A percentile compares a stretch with the other conserved stretches of the same genome.
Evolutionary conservation across 37 sponge, comb jelly and placozoan genomes (phyloP).

Genomic region (Mnemiopsis leidyi): DNA sequence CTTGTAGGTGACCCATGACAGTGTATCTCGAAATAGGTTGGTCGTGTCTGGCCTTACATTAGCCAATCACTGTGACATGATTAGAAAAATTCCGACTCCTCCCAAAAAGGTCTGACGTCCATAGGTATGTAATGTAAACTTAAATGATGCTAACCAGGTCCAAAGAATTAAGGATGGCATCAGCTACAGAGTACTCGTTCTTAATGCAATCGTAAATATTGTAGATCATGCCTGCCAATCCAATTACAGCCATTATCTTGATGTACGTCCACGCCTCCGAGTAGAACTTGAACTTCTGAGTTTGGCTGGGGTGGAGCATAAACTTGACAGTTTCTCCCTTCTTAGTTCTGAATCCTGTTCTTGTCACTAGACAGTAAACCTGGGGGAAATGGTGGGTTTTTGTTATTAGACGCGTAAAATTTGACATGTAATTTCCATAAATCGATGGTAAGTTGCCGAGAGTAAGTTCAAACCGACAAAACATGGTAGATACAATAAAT

Average conservation of each 20-base stretch:
- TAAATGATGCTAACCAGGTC: background rate
- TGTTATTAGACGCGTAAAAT: background rate
- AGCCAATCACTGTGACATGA: too few relatives aligned
- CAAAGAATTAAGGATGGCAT: background rate
- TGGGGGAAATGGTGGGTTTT: background rate
- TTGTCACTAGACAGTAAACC: background rate
- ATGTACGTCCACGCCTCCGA: background rate
- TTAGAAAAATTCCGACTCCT: too few relatives aligned
- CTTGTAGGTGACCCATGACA: too few relatives aligned
- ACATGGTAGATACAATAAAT: too few relatives aligned
- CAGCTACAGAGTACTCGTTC: background rate
- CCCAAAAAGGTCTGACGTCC: too few relatives aligned
- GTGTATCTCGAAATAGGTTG: too few relatives aligned
- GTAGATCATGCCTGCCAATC: background rate
- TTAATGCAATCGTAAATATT: background rate
- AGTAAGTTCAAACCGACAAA: too few relatives aligned
- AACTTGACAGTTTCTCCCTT: slow-evolving; percentile 8
- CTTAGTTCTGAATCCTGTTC: background rate
- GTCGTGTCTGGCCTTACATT: too few relatives aligned
- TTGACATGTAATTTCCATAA: too few relatives aligned
- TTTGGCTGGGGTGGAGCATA: background rate
- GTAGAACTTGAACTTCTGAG: slow-evolving; percentile 16
- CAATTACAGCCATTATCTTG: background rate
- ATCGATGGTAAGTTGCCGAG: too few relatives aligned
- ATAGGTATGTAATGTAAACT: background rate